A percentile compares a stretch with the other conserved stretches of the same genome.
Conservation (phyloP, 2,888 invertebrate genomes). For the Agrochola lota region DNA sequence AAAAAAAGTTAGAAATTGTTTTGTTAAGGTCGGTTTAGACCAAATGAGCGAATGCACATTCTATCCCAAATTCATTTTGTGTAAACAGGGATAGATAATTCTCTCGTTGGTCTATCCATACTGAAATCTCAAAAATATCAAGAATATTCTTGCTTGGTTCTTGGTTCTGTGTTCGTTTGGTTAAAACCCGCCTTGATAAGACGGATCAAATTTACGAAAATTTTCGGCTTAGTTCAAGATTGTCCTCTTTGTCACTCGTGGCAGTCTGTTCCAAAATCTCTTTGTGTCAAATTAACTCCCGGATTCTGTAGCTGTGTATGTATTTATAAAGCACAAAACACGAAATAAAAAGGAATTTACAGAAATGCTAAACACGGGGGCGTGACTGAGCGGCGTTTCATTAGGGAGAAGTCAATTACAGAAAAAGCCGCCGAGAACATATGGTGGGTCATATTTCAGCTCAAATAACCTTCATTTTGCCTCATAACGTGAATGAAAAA, state of each 20-base stretch:
- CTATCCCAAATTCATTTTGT: too few species aligned
- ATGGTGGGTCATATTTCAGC: constrained; percentile 80
- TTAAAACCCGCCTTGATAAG: too few species aligned
- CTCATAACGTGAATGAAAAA: constrained; percentile 76
- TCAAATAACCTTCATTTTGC: constrained; percentile 77
- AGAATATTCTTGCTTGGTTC: too few species aligned
- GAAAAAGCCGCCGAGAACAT: constrained; percentile 74
- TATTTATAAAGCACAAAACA: constrained; percentile 23
- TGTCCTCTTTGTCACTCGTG: neutral
- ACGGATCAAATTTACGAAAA: neutral
- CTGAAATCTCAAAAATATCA: too few species aligned
- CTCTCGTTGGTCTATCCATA: too few species aligned
- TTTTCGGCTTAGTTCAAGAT: neutral
- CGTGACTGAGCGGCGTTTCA: constrained; percentile 78
- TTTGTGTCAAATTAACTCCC: neutral
- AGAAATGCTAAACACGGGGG: constrained; percentile 61
- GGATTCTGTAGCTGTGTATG: neutral
- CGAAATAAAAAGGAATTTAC: constrained; percentile 53
- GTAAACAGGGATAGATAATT: too few species aligned
- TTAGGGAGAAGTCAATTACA: constrained; percentile 81
- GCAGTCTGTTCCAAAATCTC: too few species aligned
- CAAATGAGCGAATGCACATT: too few species aligned
- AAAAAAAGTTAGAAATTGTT: neutral
- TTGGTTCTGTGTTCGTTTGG: too few species aligned
- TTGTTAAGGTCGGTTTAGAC: neutral